phyloP scores from a whole-genome alignment of 1,140 invertebrate species.

The Cotesia glomerata region DNA sequence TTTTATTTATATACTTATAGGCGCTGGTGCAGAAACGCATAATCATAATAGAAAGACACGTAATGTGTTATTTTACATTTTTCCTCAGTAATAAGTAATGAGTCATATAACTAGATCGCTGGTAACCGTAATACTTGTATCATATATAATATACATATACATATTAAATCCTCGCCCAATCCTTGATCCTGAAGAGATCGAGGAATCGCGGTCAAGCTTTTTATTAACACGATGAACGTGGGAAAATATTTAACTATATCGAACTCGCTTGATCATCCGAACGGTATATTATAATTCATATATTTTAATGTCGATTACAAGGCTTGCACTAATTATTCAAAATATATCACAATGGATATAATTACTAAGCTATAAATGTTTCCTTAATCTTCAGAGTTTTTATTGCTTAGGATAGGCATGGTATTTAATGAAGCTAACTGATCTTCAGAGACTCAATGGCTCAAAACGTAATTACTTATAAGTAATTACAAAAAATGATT shows the following conservation, averaged over 20 bases:
- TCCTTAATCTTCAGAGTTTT: background rate
- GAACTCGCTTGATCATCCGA: background rate
- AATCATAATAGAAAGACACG: background rate
- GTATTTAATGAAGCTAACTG: background rate
- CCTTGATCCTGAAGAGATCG: constrained; percentile 26
- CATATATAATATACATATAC: background rate
- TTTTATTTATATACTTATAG: constrained; percentile 16
- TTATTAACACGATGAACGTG: background rate
- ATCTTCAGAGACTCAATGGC: background rate
- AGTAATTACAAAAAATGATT: background rate
- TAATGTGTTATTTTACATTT: constrained; percentile 3
- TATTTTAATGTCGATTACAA: background rate
- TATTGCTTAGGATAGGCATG: background rate
- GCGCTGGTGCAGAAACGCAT: background rate
- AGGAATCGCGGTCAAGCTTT: constrained; percentile 9
- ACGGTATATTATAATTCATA: background rate
- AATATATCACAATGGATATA: constrained; percentile 2
- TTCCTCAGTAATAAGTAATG: constrained; percentile 31
- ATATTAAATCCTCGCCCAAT: background rate
- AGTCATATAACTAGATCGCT: constrained; percentile 42
- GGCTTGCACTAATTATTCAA: background rate
- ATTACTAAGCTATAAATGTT: constrained; percentile 6
- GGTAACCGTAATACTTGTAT: constrained; percentile 12
- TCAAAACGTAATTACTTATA: background rate
- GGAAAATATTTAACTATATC: background rate